Evolutionary conservation across 2,797 vertebrate genomes (phyloP), one percentile per base, ranked within the genome.

Genomic region (Scomberomorus guttatus): DNA sequence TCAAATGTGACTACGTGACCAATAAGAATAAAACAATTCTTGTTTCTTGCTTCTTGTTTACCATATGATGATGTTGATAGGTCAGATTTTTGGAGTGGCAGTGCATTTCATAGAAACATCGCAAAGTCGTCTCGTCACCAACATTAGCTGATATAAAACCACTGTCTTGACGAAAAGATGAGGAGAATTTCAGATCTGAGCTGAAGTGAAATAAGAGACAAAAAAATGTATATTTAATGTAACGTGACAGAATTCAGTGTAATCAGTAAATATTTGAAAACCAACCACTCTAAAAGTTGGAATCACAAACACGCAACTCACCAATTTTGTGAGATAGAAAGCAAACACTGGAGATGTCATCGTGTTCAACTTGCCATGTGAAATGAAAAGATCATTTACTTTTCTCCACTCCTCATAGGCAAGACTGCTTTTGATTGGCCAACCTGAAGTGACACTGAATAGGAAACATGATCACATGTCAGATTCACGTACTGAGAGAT

Each of bases 351-450:
- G 22, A 77, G 79, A 0, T 66, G 59, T 52, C 86, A 84, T 90
- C 10, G 1, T 85, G 80, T 6, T 71, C 24, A 54, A 39, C 60
- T 44, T 5, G 13, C 8, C 4, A 5, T 42, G 57, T 48, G 29
- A 58, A 86, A 8, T 84, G 67, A 51, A 54, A 78, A 66, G 6
- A 24, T 25, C 9, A 11, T 27, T 27, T 32, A 9, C 1, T 50
- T 32, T 48, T 51, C 13, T 58, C 10, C 34, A 27, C 64, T 79
- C 48, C 68, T 70, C 12, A 2, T 2, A 55, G 6, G 72, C 12
- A 52, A 65, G 70, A 15, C 24, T 74, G 29, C 11, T 2, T 54
- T 15, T 90, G 60, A 86, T 80, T 88, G 86, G 81, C 52, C 13
- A 34, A 2, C 0, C 20, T 32, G 34, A 72, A 12, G 9, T 73